Base-by-base conservation (phyloP, 2,113 vertebrate genomes). In the Camelus bactrianus region DNA sequence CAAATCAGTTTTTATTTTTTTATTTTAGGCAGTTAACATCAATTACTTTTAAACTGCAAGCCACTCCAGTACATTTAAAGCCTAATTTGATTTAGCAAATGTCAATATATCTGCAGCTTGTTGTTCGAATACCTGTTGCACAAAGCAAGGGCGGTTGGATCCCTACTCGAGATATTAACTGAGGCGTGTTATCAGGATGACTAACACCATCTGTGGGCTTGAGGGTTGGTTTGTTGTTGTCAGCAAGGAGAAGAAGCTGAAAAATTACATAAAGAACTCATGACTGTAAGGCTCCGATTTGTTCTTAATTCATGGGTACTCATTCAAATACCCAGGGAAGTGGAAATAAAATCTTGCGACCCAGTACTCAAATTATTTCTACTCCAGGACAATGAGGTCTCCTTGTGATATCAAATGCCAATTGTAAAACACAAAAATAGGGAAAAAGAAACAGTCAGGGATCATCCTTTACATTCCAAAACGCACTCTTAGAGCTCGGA, bases 81-180 rank as follows among this genome's bases (percentile, higher is more conserved):
- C 69, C 77, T 81, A 65, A 93, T 94, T 85, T 62, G 28, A 93
- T 75, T 75, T 80, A 73, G 50, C 42, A 88, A 94, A 95, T 64
- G 3, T 50, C 70, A 76, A 10, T n/a, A 38, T 60, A 46, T 88
- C 84, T 72, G 14, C 89, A 97, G 52, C 12, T 85, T 76, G 26
- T 87, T 3, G 11, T 58, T 46, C 75, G 80, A 58, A 30, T 24
- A 60, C 56, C 64, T 88, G 38, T 67, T 65, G 2, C 58, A 90
- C 50, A 56, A 69, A 73, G 62, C 77, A 35, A 85, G 69, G 8
- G 2, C 5, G 6, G 6, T 52, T 79, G 15, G 86, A 24, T 83
- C 72, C 62, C 15, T 16, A 85, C 54, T 85, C 19, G 13, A 28
- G 17, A 19, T 70, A 76, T 79, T 75, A 72, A 75, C 24, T 32